Base-by-base conservation (phyloP, 2,888 invertebrate genomes). In the Orchesellides sinensis region DNA sequence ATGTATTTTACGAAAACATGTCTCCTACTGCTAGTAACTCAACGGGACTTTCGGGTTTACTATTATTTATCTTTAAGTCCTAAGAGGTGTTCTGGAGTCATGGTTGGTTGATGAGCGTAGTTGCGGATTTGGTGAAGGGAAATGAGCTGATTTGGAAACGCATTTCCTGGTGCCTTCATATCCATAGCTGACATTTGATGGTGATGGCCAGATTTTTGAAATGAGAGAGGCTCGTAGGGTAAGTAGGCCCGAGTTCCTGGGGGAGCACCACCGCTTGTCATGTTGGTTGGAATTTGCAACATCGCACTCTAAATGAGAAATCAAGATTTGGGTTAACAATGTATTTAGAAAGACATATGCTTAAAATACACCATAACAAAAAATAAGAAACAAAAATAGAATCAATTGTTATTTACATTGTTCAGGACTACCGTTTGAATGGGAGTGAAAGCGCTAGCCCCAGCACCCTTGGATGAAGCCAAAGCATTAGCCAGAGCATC, bases 101-200 rank as follows among this genome's bases (percentile, higher is more conserved):
- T 93, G 86, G 95, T 94, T 83, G 97, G 97, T 90, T 97, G 97
- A 90, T 96, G 96, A 85, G 96, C 96, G 91, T 97, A 98, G 91
- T 98, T 98, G 91, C 98, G 93, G 89, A 98, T 98, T 92, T 98
- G 98, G 91, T 98, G 98, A 88, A 98, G 92, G 88, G 97, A 96
- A 91, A 97, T 97, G 91, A 97, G 92, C 91, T 97, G 97, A 90
- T 97, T 97, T 83, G 97, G 97, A 91, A 97, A 97, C 66, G 92
- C 92, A 89, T 92, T 92, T 77, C 90, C 89, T 83, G 93, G 91
- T 52, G 89, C 87, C 82, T 90, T 90, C 83, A 89, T 89, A 83
- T 90, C 90, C 89, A 89, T 89, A 49, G 89, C 87, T 65, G 89
- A 85, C 89, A 89, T 89, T 84, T 87, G 88, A 56, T 89, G 89